These are phyloP conservation scores for Sandelia bainsii DNA, from an alignment of 2,797 vertebrate species.

Conservation along the genomic window DNA sequence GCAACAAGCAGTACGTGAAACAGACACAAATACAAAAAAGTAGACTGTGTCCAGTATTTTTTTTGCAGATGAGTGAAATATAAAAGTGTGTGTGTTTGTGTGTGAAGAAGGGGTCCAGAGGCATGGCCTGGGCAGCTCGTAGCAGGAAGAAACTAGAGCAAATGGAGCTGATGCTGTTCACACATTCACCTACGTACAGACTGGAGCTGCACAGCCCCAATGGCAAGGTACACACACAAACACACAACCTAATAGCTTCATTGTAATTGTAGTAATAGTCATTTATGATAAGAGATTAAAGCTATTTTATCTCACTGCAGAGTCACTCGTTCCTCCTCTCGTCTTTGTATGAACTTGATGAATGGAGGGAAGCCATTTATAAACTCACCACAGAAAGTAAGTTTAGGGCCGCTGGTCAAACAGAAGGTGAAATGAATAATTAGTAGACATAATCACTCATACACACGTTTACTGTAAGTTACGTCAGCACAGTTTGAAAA, in stretches of 20 bases:
- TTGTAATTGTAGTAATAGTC: accelerated
- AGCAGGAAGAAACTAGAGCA: conserved; percentile 81
- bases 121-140: conserved; percentile 39
- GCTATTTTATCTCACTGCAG: conserved; percentile 52
- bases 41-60: not conserved
- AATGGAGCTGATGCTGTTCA: conserved; percentile 80
- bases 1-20: conserved; percentile 66
- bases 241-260: not conserved
- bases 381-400: conserved; percentile 80
- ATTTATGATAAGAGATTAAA: not conserved
- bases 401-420: conserved; percentile 24
- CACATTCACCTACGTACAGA: conserved; percentile 66
- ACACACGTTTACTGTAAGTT: too few species aligned
- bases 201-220: conserved; percentile 83
- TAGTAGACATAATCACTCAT: not conserved
- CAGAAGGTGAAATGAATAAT: not conserved
- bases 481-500: too few species aligned
- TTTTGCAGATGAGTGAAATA: not conserved
- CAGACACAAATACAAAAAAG: not conserved
- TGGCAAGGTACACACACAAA: conserved; percentile 71
- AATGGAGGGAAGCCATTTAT: conserved; percentile 81
- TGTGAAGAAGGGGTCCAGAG: conserved; percentile 49
- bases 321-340: conserved; percentile 77
- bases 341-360: conserved; percentile 80
- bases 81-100: conserved; percentile 15